Evolutionary conservation across 2,888 invertebrate genomes (phyloP), one percentile per base, ranked within the genome.

Genomic region (Drosophila setosimentum): DNA sequence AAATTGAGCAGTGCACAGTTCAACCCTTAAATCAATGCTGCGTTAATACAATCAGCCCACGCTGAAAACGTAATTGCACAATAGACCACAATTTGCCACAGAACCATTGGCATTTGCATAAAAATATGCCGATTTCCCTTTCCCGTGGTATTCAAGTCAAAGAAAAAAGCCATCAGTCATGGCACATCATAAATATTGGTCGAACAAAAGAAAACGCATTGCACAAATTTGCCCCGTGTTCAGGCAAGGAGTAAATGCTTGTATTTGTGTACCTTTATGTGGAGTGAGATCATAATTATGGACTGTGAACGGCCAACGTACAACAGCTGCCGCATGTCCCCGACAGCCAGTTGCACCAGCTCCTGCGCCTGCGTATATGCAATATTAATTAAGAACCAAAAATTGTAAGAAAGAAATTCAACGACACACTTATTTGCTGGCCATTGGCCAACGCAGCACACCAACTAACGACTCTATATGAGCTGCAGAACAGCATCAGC

Each of bases 381-480:
- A 86, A 86, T 86, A 85, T 86, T 85, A 88, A 85, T 85, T 88
- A 85, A 88, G 87, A 73, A 73, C 45, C 76, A 57, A 55, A 71
- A 79, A 54, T 54, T 35, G 51, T 69, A 76, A 61, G 48, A 59
- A 73, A 58, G 54, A 24, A 61, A 45, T 32, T 29, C 64, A 40
- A 45, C 58, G 8, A 24, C 53, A 37, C 21, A 68, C 57, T 68
- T 68, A 68, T 45, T 57, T 71, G 54, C 37, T 48, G 49, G n/a
- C 30, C 45, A 48, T 60, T 49, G 72, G 64, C 29, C 49, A 53
- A 61, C 21, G 49, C 74, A 68, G 74, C 78, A 66, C 74, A 79
- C 57, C 79, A 86, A 81, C 81, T 83, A 65, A 57, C 59, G 72
- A 61, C 65, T 55, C 37, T 35, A 33, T 40, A 61, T 50, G 51